Base-by-base conservation (phyloP, 1,140 invertebrate species). In the Megathymus violae region DNA sequence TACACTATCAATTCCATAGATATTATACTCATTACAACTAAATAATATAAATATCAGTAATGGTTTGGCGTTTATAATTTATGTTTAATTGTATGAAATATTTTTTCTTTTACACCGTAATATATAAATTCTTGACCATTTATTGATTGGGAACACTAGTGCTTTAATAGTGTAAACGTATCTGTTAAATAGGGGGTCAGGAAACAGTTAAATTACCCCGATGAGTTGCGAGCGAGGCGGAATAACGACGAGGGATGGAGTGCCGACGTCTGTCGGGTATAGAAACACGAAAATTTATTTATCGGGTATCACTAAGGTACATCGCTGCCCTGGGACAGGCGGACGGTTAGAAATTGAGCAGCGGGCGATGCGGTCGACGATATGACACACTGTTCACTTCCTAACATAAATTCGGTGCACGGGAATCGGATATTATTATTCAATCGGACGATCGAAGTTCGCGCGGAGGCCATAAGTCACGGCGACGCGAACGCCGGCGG, bases 361-460 rank as follows among this genome's bases (percentile, higher is more conserved):
- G 67, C 79, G 74, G 69, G 66, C 74, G 82, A 87, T 86, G 77
- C 71, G 73, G 58, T 48, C 65, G 61, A 73, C 73, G 86, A 86
- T 87, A 89, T 79, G 83, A 79, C 80, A 85, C 81, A 87, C 67
- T 85, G 83, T 73, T 80, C 78, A 87, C 85, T 86, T 88, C 85
- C 87, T 83, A 83, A 87, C 83, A 89, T 89, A 89, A 89, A 89
- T 89, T 89, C 79, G 87, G 87, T 89, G 77, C 73, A 78, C 76
- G 79, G 80, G 82, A 86, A 88, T 86, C 83, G 87, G 83, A 85
- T 89, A 88, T 89, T 89, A 87, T 87, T 86, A 89, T 89, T 89
- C 85, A 89, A 89, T 89, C 85, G 83, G 69, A 76, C 75, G 85
- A 89, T 89, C 87, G 79, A 78, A 82, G 84, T 89, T 85, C 78